Evolutionary conservation across 2,888 invertebrate species (phyloP).

Genomic region (Caenorhabditis japonica): DNA sequence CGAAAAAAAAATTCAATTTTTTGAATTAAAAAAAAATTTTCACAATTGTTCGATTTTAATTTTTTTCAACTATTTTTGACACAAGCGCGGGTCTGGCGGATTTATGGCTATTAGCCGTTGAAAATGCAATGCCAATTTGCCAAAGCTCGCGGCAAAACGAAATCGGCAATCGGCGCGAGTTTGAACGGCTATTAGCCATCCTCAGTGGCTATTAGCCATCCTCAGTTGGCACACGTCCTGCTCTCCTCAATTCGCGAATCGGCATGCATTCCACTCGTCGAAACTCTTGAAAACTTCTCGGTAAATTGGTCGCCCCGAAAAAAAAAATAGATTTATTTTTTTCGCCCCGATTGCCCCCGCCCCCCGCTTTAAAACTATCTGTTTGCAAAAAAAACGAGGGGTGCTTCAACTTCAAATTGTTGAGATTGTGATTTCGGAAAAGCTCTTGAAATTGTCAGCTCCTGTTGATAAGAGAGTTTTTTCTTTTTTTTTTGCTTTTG

Average conservation of each 20-base stretch:
- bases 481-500: neutral
- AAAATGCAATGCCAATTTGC: no score
- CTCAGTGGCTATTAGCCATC: no score
- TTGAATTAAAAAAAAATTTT: no score
- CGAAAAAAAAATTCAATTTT: no score
- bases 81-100: no score
- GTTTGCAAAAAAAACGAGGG: slow-evolving; percentile 54
- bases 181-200: no score
- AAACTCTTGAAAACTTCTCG: slow-evolving; percentile 53
- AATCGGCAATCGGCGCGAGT: no score
- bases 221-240: slow-evolving; percentile 23
- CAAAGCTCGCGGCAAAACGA: no score
- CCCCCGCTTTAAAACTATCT: slow-evolving; percentile 40
- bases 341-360: neutral
- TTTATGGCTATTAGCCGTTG: no score
- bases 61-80: no score
- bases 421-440: slow-evolving; percentile 53
- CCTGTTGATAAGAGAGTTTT: neutral
- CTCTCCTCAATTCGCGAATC: no score
- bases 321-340: slow-evolving; percentile 33
- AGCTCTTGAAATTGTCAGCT: slow-evolving; percentile 47
- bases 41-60: no score
- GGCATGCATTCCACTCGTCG: slow-evolving; percentile 41
- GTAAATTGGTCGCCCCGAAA: slow-evolving; percentile 36
- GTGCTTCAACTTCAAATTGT: slow-evolving; percentile 51